Evolutionary conservation across 2,888 invertebrate species (phyloP), one percentile per base, ranked within the genome.

Genomic region (Polia nebulosa): DNA sequence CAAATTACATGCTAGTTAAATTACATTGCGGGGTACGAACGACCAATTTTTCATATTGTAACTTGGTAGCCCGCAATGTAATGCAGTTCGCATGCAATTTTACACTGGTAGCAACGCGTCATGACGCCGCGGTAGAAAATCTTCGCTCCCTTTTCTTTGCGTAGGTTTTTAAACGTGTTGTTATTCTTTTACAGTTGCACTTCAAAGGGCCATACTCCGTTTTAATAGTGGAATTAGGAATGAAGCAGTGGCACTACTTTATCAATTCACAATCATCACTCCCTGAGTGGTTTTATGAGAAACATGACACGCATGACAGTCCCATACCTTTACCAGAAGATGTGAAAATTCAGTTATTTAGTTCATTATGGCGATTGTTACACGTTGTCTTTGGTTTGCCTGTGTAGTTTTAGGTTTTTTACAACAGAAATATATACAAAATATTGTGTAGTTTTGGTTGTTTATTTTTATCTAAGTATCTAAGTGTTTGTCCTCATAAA

Each of bases 261-360:
- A 79, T 91, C 3, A 66, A 58, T 1, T 85, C 85, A 0, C 82
- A 81, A 3, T 85, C 88, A 15, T 73, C 82, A 0, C 81, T 93
- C 0, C 92, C 92, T 0, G 69, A 62, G 0, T 93, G 93, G 93
- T 91, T 93, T 71, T 89, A 89, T 59, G 80, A 86, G 36, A 70
- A 76, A 1, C 90, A 88, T 45, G 72, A 80, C 7, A 64, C 78
- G 0, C 70, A 53, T 9, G 65, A 76, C 3, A 78, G 78, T 32
- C 85, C 84, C 27, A 74, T 89, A 4, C 39, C 69, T 39, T 78
- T 92, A 34, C 92, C 93, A 0, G 76, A 83, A 20, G 66, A 71
- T 9, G 77, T 92, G 1, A 81, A 79, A 56, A 73, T 77, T 3
- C 78, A 85, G 29, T 89, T 92, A 47, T 90, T 84, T 59, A 76